Evolutionary conservation across 2,888 invertebrate species (phyloP).

Genomic region (Hybos culiciformis): DNA sequence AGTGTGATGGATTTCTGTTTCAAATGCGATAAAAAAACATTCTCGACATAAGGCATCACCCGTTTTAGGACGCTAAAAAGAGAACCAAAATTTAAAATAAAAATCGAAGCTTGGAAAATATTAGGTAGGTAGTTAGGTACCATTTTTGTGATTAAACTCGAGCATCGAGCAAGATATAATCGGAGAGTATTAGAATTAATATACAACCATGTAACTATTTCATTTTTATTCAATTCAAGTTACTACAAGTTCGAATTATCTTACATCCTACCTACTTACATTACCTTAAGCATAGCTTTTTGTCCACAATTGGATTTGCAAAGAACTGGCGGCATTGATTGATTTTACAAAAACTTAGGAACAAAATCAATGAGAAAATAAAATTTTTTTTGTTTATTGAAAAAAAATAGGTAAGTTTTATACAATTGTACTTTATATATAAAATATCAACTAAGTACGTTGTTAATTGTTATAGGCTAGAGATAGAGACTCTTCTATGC

Average conservation of each 20-base stretch:
- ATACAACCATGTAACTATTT: neutral
- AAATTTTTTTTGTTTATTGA: neutral
- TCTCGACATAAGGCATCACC: slow-evolving; percentile 85
- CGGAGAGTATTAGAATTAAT: neutral
- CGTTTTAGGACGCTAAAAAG: slow-evolving; percentile 67
- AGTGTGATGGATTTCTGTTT: slow-evolving; percentile 88
- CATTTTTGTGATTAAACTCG: too few species aligned
- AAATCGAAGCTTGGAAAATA: neutral
- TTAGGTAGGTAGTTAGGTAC: too few species aligned
- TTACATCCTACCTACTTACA: slow-evolving; percentile 1
- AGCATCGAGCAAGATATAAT: too few species aligned
- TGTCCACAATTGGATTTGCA: slow-evolving; percentile 62
- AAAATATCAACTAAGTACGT: too few species aligned
- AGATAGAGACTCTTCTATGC: too few species aligned
- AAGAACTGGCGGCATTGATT: slow-evolving; percentile 43
- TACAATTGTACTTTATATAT: too few species aligned
- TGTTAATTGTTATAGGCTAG: too few species aligned
- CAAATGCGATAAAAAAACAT: slow-evolving; percentile 88
- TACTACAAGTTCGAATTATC: slow-evolving; percentile 1
- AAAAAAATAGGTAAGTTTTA: too few species aligned
- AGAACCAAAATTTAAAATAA: slow-evolving; percentile 8
- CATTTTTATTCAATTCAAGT: slow-evolving; percentile 4
- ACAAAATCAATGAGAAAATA: neutral
- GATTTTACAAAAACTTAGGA: neutral
- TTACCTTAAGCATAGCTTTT: slow-evolving; percentile 62